Conservation (phyloP, 2,797 vertebrate genomes). For the Oophaga sylvatica region DNA sequence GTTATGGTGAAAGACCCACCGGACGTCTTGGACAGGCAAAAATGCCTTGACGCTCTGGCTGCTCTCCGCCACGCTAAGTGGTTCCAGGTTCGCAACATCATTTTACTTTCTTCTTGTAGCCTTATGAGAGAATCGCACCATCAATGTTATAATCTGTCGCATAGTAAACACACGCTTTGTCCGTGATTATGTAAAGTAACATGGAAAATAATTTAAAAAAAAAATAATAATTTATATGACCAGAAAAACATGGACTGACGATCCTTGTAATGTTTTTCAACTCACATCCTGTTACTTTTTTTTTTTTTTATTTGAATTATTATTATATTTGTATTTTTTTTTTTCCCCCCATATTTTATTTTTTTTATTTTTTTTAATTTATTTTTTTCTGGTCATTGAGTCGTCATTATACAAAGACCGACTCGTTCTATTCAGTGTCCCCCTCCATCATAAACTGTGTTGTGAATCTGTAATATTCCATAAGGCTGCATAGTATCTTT, state of each 20-base stretch:
- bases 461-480: slow-evolving; percentile 86
- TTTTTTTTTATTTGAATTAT: slow-evolving; percentile 67
- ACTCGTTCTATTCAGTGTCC: slow-evolving; percentile 70
- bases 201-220: neutral
- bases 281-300: slow-evolving; percentile 73
- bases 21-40: slow-evolving; percentile 99
- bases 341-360: slow-evolving; percentile 49
- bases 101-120: slow-evolving; percentile 99
- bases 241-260: slow-evolving; percentile 71
- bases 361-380: slow-evolving; percentile 62
- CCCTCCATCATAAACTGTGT: slow-evolving; percentile 67
- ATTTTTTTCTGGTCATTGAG: slow-evolving; percentile 69
- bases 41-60: slow-evolving; percentile 99
- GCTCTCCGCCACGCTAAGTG: slow-evolving; percentile 99
- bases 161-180: slow-evolving; percentile 78
- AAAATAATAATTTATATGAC: slow-evolving; percentile 69
- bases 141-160: slow-evolving; percentile 75
- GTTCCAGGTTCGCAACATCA: slow-evolving; percentile 99
- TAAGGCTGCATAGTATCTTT: slow-evolving; percentile 98
- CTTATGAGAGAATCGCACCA: slow-evolving; percentile 92
- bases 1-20: slow-evolving; percentile 99
- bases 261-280: slow-evolving; percentile 68
- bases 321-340: slow-evolving; percentile 62
- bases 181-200: slow-evolving; percentile 72
- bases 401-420: slow-evolving; percentile 69